Evolutionary conservation across 2,888 invertebrate genomes (phyloP), one percentile per base, ranked within the genome.

Genomic region (Dynastes tityus): DNA sequence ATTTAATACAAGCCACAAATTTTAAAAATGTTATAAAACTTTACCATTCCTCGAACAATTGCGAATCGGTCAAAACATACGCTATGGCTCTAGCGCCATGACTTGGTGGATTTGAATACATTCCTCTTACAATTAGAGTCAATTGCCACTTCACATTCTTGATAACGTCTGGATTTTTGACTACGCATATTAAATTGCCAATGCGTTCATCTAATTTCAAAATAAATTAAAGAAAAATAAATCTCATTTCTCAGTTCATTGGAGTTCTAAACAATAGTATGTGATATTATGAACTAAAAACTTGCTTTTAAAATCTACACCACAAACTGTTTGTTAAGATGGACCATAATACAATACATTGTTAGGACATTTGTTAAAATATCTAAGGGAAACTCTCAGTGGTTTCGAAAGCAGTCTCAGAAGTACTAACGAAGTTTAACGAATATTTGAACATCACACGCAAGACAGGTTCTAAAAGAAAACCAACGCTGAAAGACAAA

Each of bases 31-130:
- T 37, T 37, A 5, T 4, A 5, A 27, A 16, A 40, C 40, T 22
- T 78, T 70, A 76, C 98, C 99, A 99, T 90, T 98, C 94, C 76
- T 92, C 91, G 86, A 92, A 95, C 58, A 97, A 91, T 67, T 92
- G 91, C 1, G 92, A 91, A 87, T 95, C 92, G 83, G 92, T 93
- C 58, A 99, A 91, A 51, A 98, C 95, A 80, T 93, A 93, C 77
- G 95, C 92, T 8, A 99, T 98, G 84, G 99, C 93, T 81, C 97
- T 91, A 11, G 96, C 97, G 76, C 99, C 99, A 89, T 98, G 98
- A 84, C 95, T 95, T 5, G 99, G 98, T 81, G 99, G 98, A 91
- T 98, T 99, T 81, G 98, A 99, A 90, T 98, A 98, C 92, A 95
- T 95, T 80, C 95, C 96, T 88, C 98, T 93, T 77, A 98, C 93